phyloP scores from a whole-genome alignment of 2,888 invertebrate species.

The Meteorus cinctellus region DNA sequence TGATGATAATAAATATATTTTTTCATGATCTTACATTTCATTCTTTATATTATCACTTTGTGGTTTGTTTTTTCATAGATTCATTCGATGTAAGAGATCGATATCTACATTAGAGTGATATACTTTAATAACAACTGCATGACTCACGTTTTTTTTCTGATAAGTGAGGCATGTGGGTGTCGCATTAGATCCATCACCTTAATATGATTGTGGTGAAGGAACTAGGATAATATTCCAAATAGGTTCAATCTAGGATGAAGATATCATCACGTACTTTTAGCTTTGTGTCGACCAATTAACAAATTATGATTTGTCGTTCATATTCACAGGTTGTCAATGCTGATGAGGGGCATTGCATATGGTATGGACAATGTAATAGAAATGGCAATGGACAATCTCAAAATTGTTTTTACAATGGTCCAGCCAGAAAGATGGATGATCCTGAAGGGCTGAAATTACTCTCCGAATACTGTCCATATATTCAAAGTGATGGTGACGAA shows the following conservation, averaged over 20 bases:
- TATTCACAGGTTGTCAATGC: conserved; percentile 68
- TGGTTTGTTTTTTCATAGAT: too few species aligned
- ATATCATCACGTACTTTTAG: too few species aligned
- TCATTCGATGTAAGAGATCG: neutral
- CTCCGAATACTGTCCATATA: conserved; percentile 79
- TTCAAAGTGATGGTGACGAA: conserved; percentile 71
- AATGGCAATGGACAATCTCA: conserved; percentile 68
- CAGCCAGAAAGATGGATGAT: conserved; percentile 75
- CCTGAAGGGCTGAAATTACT: conserved; percentile 75
- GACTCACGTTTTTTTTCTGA: too few species aligned
- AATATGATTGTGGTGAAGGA: too few species aligned
- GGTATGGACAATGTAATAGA: conserved; percentile 82
- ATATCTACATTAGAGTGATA: neutral
- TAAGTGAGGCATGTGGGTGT: too few species aligned
- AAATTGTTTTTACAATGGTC: conserved; percentile 79
- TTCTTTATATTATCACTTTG: too few species aligned
- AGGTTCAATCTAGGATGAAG: too few species aligned
- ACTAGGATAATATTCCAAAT: neutral
- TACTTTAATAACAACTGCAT: too few species aligned
- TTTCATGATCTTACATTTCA: too few species aligned
- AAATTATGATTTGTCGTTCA: neutral
- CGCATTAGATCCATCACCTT: too few species aligned
- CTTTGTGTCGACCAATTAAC: neutral
- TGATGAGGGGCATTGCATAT: conserved; percentile 78
- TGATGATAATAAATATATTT: neutral